Conservation (phyloP, 2,113 vertebrate genomes). For the Leptobrachium ailaonicum region DNA sequence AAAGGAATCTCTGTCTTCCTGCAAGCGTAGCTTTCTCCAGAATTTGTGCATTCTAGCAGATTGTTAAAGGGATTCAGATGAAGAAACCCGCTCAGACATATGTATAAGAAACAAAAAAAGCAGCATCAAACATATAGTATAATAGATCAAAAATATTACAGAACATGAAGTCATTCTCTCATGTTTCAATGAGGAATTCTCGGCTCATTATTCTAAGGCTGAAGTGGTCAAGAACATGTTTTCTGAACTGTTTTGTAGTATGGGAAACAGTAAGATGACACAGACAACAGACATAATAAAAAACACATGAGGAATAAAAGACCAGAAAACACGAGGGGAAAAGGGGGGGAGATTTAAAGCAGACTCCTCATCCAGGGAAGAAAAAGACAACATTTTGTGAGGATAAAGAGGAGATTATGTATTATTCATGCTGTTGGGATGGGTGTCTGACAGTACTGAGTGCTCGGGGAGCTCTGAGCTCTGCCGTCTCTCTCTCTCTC, state of each 20-base stretch:
- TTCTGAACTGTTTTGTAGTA: not conserved
- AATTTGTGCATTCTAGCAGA: too few species aligned
- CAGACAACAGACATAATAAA: slow-evolving; percentile 2
- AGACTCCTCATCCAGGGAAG: slow-evolving; percentile 29
- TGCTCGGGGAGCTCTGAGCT: slow-evolving; percentile 46
- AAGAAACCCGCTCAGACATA: too few species aligned
- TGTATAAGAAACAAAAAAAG: too few species aligned
- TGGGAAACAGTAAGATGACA: not conserved
- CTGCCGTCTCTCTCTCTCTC: slow-evolving; percentile 48
- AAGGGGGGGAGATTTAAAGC: slow-evolving; percentile 14
- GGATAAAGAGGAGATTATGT: slow-evolving; percentile 52
- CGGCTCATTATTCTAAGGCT: not conserved
- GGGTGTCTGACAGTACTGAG: slow-evolving; percentile 44
- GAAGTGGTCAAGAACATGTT: not conserved
- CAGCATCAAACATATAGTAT: too few species aligned
- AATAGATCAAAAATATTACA: too few species aligned
- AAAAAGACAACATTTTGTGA: slow-evolving; percentile 35
- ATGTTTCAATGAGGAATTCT: not conserved
- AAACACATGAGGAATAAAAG: slow-evolving; percentile 5
- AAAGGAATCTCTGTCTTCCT: too few species aligned
- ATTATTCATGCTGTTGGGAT: slow-evolving; percentile 63
- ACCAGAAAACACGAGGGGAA: slow-evolving; percentile 13
- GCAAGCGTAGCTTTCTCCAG: too few species aligned
- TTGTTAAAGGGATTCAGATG: too few species aligned
- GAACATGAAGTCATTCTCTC: too few species aligned